phyloP scores from a whole-genome alignment of 30 jellyfish, hydroid and myxozoan genomes.

The Aurelia aurita region DNA sequence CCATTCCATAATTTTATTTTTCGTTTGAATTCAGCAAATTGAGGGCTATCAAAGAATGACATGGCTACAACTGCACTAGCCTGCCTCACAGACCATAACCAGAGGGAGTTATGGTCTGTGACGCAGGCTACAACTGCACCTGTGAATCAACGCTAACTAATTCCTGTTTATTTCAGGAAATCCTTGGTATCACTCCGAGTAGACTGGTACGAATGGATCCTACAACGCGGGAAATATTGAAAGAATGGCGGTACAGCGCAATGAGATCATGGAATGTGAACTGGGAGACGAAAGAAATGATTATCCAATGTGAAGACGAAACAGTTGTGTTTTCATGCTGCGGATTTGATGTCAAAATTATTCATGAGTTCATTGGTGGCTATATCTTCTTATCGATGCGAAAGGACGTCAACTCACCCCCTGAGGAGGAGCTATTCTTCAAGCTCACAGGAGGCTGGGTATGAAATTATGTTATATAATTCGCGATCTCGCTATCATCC shows the following conservation, averaged over 20 bases:
- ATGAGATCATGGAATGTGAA: conserved; percentile 98
- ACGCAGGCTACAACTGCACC: too few relatives aligned
- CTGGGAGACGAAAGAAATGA: conserved; percentile 99
- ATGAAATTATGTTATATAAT: conserved; percentile 6
- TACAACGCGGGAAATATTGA: conserved; percentile 68
- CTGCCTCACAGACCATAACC: too few relatives aligned
- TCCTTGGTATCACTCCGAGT: conserved; percentile 89
- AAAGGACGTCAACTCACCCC: conserved; percentile 98
- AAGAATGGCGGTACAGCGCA: conserved; percentile 98
- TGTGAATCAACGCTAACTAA: too few relatives aligned
- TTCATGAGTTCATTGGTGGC: conserved; percentile 98
- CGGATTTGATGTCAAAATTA: conserved; percentile 89
- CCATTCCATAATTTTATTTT: too few relatives aligned
- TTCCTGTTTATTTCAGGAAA: conserved; percentile 81
- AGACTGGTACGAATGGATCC: conserved; percentile 93
- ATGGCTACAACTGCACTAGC: too few relatives aligned
- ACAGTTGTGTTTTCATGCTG: conserved; percentile 90
- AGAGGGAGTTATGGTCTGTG: too few relatives aligned
- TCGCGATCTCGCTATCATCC: too few relatives aligned
- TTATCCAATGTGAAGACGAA: conserved; percentile 95
- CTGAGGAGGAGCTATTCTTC: conserved; percentile 95
- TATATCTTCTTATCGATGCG: conserved; percentile 96
- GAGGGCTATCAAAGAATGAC: too few relatives aligned
- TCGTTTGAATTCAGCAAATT: too few relatives aligned
- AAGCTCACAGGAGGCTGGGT: conserved; percentile 99